Conservation (phyloP, 2,888 invertebrate species). For the Spilosoma lubricipeda region DNA sequence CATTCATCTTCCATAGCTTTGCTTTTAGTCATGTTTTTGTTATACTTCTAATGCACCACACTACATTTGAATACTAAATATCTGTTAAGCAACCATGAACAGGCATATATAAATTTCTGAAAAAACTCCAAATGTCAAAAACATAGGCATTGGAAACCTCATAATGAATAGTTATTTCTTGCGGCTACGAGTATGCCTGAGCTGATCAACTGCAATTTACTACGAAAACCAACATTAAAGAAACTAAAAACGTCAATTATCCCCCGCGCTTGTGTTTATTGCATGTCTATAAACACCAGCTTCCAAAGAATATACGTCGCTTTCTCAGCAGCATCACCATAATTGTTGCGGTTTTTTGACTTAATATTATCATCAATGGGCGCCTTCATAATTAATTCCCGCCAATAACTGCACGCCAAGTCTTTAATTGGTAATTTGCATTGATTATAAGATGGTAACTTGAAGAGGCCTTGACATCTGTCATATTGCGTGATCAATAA, state of each 20-base stretch:
- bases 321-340: slow-evolving; percentile 37
- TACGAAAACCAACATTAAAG: slow-evolving; percentile 47
- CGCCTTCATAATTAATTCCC: slow-evolving; percentile 48
- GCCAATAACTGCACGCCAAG: slow-evolving; percentile 50
- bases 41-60: not conserved
- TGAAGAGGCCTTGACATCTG: slow-evolving; percentile 61
- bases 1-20: slow-evolving; percentile 56
- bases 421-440: slow-evolving; percentile 72
- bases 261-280: slow-evolving; percentile 42
- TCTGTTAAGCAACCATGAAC: slow-evolving; percentile 16
- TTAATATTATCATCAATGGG: slow-evolving; percentile 51
- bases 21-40: slow-evolving; percentile 37
- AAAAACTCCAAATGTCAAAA: slow-evolving; percentile 37
- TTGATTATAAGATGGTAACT: slow-evolving; percentile 61
- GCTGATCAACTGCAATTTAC: slow-evolving; percentile 45
- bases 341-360: slow-evolving; percentile 41
- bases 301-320: slow-evolving; percentile 38
- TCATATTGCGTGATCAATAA: slow-evolving; percentile 57
- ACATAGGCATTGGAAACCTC: slow-evolving; percentile 41
- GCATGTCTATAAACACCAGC: slow-evolving; percentile 41
- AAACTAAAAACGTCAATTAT: slow-evolving; percentile 54
- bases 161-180: slow-evolving; percentile 41
- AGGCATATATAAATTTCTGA: slow-evolving; percentile 32
- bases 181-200: slow-evolving; percentile 25
- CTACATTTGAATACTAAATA: slow-evolving; percentile 7